Base-by-base conservation (phyloP, 2,113 vertebrate genomes). In the Edolisoma coerulescens region DNA sequence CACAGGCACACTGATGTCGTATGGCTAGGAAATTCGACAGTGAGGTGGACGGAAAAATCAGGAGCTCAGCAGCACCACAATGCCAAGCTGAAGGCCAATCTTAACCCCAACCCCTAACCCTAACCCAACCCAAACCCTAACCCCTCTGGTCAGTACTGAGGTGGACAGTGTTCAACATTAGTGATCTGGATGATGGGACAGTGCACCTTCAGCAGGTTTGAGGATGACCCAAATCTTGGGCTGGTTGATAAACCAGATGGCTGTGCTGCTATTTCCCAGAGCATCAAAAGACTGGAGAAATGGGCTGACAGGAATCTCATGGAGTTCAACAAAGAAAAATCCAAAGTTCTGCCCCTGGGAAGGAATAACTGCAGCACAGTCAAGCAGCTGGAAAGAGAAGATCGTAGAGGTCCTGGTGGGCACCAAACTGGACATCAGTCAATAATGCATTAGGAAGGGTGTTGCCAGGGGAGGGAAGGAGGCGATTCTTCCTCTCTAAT, bases 111-210 rank as follows among this genome's bases (percentile, higher is more conserved):
- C 16, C 27, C 50, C 32, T 14, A 56, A 32, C 12, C 22, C 49
- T 26, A 50, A 39, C 39, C 39, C 39, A 39, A 50, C 9, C 9
- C 2, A 19, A 32, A n/a, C 54, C 54, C 32, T n/a, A 9, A 3
- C 3, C 7, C 2, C n/a, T 16, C 47, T 26, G 69, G 7, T 45
- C 41, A 37, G 37, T 27, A 42, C 52, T 47, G 52, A 57, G 47
- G 7, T 18, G 0, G 2, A 5, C 11, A 23, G 8, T 17, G 18
- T 12, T 39, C 44, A 39, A 3, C 13, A 39, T 49, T 4, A 44
- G 47, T 30, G 47, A 32, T 30, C 45, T n/a, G 44, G 15, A 13
- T 41, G 54, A 37, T 26, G 64, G 57, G 23, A 20, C 27, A 61
- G 35, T 13, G 35, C 26, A 37, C 26, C 54, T 74, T 84, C 60